Evolutionary conservation across 2,888 invertebrate genomes (phyloP), one percentile per base, ranked within the genome.

Genomic region (Pegoplata infirma): DNA sequence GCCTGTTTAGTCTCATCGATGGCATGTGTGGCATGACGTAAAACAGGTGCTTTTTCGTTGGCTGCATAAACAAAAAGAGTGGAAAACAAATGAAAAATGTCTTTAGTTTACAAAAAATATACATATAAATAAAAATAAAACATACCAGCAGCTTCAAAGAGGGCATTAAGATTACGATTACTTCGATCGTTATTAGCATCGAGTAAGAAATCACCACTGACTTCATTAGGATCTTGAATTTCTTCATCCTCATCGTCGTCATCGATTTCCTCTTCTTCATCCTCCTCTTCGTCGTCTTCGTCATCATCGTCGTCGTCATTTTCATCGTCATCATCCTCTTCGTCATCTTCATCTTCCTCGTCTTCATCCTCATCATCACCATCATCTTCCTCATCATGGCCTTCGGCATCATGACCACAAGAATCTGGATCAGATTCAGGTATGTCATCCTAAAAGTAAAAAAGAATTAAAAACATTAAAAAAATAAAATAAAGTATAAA

Each of bases 1-100:
- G 98, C 98, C 84, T 98, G 98, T 81, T 98, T 98, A 75, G 98
- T 98, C 91, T 98, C 98, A 92, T 98, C 98, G 87, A 98, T 93
- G 82, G 98, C 98, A 91, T 97, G 97, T 85, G 97, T 90, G 73
- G 90, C 90, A 83, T 89, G 89, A 53, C 90, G 86, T 75, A 90
- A 83, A 59, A 89, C 90, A 23, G 90, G 89, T 19, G 89, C 87
- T 83, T 89, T 90, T 80, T 90, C 90, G 80, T 88, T 88, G 19
- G 88, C 89, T 86, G 36, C 17, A 78, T 46, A 66, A 46, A 71
- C 56, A 66, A 69, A 56, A 19, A 46, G 32, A 14, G 21, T 14
- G 12, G 0, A 14, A 17, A 64, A n/a, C 12, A 5, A 49, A 55
- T 55, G 10, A 55, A 23, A n/a, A 14, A 4, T 3, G n/a, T 10